A percentile compares a stretch with the other conserved stretches of the same genome.
Evolutionary conservation across 2,888 invertebrate species (phyloP).

Genomic region (Hyppa rectilinea): DNA sequence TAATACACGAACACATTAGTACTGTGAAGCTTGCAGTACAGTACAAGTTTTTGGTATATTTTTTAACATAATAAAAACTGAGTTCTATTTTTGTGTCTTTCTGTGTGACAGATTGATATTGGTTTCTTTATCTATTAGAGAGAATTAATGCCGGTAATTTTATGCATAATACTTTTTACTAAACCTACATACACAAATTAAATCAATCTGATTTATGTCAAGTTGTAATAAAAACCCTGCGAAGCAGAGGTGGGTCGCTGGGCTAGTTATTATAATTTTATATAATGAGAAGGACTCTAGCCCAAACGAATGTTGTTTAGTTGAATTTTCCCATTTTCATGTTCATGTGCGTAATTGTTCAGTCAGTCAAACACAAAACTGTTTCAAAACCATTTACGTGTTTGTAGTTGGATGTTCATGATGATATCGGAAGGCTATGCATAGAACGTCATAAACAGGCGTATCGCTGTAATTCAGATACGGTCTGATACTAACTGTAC

Average conservation of each 20-base stretch:
- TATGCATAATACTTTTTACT: too few species aligned
- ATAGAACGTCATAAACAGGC: conserved; percentile 2
- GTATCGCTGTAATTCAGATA: not conserved
- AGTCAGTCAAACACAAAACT: not conserved
- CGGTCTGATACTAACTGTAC: not conserved
- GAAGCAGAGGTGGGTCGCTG: not conserved
- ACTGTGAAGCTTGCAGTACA: not conserved
- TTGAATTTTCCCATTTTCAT: conserved; percentile 1
- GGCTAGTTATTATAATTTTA: not conserved
- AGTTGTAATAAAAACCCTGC: not conserved
- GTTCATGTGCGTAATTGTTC: not conserved
- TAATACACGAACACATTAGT: conserved; percentile 45
- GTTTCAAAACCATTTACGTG: not conserved
- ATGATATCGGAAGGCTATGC: not conserved
- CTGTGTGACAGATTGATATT: too few species aligned
- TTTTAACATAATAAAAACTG: too few species aligned
- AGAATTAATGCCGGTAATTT: too few species aligned
- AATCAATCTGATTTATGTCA: too few species aligned
- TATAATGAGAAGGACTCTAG: not conserved
- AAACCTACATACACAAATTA: too few species aligned
- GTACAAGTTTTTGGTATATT: not conserved
- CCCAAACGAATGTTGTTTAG: not conserved
- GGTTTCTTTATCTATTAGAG: too few species aligned
- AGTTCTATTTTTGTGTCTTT: too few species aligned
- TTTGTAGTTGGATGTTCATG: not conserved